A percentile compares a stretch with the other conserved stretches of the same genome.
phyloP scores from a whole-genome alignment of 1,140 invertebrate genomes.

The Popillia japonica region DNA sequence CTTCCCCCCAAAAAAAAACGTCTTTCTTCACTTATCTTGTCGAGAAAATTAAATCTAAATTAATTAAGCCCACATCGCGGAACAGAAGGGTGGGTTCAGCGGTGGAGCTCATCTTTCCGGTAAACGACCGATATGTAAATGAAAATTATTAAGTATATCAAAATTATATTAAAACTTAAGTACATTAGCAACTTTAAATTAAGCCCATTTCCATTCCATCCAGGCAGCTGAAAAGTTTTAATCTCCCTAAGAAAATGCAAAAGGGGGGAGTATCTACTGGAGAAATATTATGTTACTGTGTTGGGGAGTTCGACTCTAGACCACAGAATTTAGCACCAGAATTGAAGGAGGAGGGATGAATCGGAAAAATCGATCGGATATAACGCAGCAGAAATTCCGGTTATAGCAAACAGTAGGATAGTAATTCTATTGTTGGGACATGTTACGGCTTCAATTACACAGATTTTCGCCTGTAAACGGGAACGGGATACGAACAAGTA shows the following conservation, averaged over 20 bases:
- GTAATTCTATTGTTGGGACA: too few species aligned
- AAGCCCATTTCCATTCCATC: not conserved
- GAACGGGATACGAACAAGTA: too few species aligned
- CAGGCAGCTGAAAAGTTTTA: not conserved
- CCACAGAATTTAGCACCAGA: too few species aligned
- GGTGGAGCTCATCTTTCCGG: not conserved
- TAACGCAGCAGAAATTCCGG: too few species aligned
- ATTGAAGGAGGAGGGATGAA: too few species aligned
- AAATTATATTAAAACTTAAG: not conserved
- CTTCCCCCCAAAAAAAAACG: too few species aligned
- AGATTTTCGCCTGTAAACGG: too few species aligned
- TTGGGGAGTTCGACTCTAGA: too few species aligned
- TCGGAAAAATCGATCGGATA: too few species aligned
- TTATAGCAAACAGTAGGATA: too few species aligned
- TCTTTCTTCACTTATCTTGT: not conserved
- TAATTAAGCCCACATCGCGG: not conserved
- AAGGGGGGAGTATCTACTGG: not conserved
- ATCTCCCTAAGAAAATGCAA: not conserved
- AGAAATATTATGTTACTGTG: too few species aligned
- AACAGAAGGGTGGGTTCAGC: not conserved
- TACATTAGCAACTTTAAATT: conserved; percentile 8
- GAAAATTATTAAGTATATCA: not conserved
- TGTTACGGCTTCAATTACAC: too few species aligned
- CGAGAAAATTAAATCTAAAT: not conserved
- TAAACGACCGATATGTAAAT: not conserved